A percentile compares a stretch with the other conserved stretches of the same genome.
These are phyloP conservation scores for Anguilla anguilla DNA, from an alignment of 2,797 vertebrate genomes.

Conservation along the genomic window DNA sequence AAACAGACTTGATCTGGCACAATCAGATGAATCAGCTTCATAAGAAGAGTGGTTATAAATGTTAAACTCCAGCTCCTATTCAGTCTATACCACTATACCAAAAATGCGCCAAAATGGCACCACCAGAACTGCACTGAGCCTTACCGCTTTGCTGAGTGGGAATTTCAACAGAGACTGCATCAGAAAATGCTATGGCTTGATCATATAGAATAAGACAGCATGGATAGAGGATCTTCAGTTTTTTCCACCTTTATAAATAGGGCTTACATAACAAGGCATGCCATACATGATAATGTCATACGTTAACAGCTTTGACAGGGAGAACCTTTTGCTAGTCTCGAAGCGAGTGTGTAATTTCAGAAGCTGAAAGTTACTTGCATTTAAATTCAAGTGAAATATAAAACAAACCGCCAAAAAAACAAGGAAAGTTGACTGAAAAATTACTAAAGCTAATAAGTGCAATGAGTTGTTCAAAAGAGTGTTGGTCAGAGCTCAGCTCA, in stretches of 20 bases:
- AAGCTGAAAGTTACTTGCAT: constrained; percentile 1
- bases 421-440: background rate
- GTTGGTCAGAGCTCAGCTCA: background rate
- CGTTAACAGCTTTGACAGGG: background rate
- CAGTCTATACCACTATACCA: background rate
- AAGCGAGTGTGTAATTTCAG: background rate
- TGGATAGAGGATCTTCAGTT: too few species aligned
- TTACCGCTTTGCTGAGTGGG: background rate
- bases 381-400: background rate
- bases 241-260: constrained; percentile 7
- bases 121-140: background rate
- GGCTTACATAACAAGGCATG: background rate
- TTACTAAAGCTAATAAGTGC: background rate
- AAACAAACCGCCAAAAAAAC: background rate
- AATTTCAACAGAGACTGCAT: background rate
- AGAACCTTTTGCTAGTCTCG: background rate
- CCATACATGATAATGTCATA: background rate
- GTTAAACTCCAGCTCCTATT: background rate
- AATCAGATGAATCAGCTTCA: background rate
- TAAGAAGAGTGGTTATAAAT: background rate
- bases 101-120: background rate
- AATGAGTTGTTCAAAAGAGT: background rate
- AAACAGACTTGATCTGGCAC: background rate
- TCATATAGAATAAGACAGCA: background rate
- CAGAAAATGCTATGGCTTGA: background rate